phyloP scores from a whole-genome alignment of 2,888 invertebrate species.

The Petrolisthes manimaculis region DNA sequence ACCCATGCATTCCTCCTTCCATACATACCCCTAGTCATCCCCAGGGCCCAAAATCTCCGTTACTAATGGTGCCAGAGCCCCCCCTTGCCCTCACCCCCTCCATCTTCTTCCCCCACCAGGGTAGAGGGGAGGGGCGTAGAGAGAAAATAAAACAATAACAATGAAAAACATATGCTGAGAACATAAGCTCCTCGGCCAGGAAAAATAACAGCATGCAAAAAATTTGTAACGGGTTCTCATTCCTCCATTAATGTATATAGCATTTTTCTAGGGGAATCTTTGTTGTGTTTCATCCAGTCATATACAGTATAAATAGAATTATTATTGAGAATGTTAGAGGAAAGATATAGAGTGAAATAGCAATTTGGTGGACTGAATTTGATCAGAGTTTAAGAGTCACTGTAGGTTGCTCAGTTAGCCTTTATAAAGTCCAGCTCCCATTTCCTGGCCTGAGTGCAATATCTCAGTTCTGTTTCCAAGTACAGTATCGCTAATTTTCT shows the following conservation, averaged over 20 bases:
- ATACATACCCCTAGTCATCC: not conserved
- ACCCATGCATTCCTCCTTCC: not conserved
- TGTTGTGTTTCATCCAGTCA: conserved; percentile 5
- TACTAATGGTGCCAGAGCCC: conserved; percentile 55
- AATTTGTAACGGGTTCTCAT: conserved; percentile 26
- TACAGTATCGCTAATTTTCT: conserved; percentile 21
- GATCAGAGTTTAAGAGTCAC: conserved; percentile 2
- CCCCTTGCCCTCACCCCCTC: conserved; percentile 42
- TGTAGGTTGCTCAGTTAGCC: conserved; percentile 9
- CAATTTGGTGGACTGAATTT: conserved; percentile 29
- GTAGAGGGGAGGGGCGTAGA: conserved; percentile 39
- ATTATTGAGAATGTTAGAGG: not conserved
- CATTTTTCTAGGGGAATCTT: conserved; percentile 14
- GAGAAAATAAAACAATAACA: conserved; percentile 35
- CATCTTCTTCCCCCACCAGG: conserved; percentile 6
- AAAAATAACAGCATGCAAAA: conserved; percentile 22
- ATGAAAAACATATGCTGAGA: conserved; percentile 19
- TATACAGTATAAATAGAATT: not conserved
- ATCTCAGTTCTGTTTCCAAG: conserved; percentile 31
- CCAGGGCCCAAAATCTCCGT: not conserved
- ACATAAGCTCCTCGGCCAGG: conserved; percentile 31
- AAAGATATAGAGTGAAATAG: not conserved
- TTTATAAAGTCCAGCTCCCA: conserved; percentile 36
- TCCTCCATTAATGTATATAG: conserved; percentile 10
- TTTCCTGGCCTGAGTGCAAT: conserved; percentile 32